Percentiles rank a stretch among this genome's conserved stretches.
Evolutionary conservation across 1,140 invertebrate species (phyloP).

Genomic region (Pantala flavescens): DNA sequence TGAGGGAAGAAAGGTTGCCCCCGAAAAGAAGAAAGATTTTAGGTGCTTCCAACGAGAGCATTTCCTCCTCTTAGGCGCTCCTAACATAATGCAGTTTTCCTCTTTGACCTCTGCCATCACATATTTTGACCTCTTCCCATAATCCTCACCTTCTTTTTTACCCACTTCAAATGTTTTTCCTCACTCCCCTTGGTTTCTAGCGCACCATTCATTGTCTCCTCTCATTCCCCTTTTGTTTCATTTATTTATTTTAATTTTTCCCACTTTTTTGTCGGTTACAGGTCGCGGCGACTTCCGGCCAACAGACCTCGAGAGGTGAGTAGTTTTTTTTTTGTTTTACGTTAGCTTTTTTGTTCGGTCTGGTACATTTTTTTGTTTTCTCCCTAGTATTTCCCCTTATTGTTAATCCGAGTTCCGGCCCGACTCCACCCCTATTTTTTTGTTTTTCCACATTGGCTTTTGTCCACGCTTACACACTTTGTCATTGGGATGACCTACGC

Average conservation of each 20-base stretch:
- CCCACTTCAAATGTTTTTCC: constrained; percentile 16
- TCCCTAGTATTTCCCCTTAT: neutral
- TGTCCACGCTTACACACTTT: too few species aligned
- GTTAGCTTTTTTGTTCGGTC: constrained; percentile 18
- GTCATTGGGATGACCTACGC: too few species aligned
- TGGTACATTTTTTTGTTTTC: constrained; percentile 16
- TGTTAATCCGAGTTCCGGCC: neutral
- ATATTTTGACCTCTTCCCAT: too few species aligned
- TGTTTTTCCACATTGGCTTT: too few species aligned
- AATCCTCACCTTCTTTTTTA: neutral
- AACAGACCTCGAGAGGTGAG: constrained; percentile 44
- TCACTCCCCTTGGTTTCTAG: neutral
- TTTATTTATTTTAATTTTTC: constrained; percentile 18
- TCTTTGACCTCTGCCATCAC: too few species aligned
- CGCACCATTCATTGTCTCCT: too few species aligned
- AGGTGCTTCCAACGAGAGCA: too few species aligned
- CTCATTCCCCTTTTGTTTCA: constrained; percentile 11
- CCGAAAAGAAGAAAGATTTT: too few species aligned
- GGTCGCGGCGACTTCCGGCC: constrained; percentile 44
- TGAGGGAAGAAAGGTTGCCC: too few species aligned
- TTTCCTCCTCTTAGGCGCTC: too few species aligned
- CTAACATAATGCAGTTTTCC: too few species aligned
- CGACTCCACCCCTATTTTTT: neutral
- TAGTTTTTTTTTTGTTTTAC: constrained; percentile 19
- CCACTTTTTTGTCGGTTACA: constrained; percentile 29